Evolutionary conservation across 1,140 invertebrate genomes (phyloP), one percentile per base, ranked within the genome.

Genomic region (Carcinoscorpius rotundicauda): DNA sequence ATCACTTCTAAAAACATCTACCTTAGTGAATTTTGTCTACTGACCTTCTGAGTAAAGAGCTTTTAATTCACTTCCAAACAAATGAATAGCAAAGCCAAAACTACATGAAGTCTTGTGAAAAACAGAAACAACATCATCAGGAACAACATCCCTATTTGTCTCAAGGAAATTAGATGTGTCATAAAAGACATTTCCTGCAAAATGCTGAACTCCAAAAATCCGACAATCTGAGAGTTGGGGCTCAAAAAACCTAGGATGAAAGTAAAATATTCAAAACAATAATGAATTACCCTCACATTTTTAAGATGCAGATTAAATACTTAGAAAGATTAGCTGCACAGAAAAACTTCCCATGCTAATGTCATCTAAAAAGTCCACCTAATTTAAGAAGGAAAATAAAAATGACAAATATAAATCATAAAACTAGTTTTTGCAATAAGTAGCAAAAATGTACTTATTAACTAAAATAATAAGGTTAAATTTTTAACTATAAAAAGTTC

Each of bases 61-160:
- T 79, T 93, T 93, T 52, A 96, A 78, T 75, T 97, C 93, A 55
- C 87, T 88, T 0, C 91, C 90, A 76, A 97, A 97, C 1, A 97
- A 79, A 76, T 96, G 92, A 4, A 90, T 93, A 0, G 90, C 93
- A 76, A 97, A 97, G 6, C 93, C 93, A 78, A 97, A 97, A 73
- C 91, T 93, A 75, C 93, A 97, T 56, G 84, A 86, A 68, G 92
- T 87, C 72, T 93, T 92, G 77, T 95, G 91, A 77, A 97, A 96
- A 1, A 94, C 90, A 3, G 87, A 86, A 0, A 97, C 87, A 64
- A 96, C 78, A 75, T 96, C 92, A 75, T 96, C 92, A 5, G 91
- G 64, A 51, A 69, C 66, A 11, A 97, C 86, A 78, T 97, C 93
- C 67, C 88, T 85, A 76, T 96, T 97, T 0, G 90, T 93, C 69